phyloP scores from a whole-genome alignment of 2,797 vertebrate species.

The Scleropages formosus region DNA sequence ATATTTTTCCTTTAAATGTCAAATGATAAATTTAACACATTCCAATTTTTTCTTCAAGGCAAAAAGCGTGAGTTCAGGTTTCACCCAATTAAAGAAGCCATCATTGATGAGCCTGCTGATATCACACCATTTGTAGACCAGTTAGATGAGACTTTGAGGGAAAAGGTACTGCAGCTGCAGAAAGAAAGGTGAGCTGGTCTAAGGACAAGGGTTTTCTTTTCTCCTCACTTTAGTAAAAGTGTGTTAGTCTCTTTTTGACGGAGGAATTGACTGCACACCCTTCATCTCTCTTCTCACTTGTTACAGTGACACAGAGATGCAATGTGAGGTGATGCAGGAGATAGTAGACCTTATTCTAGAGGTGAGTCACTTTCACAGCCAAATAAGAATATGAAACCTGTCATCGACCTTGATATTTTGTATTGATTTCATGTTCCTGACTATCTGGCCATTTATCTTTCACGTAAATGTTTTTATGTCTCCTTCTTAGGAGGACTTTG shows the following conservation, averaged over 20 bases:
- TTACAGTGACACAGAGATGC: slow-evolving; percentile 87
- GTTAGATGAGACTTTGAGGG: slow-evolving; percentile 86
- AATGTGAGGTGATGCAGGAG: slow-evolving; percentile 97
- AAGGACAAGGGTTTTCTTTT: not conserved
- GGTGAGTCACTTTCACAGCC: slow-evolving; percentile 60
- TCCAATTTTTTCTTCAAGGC: slow-evolving; percentile 55
- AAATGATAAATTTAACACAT: not conserved
- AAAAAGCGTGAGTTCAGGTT: slow-evolving; percentile 95
- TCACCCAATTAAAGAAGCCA: slow-evolving; percentile 89
- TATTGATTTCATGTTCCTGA: not conserved
- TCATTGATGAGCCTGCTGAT: slow-evolving; percentile 88
- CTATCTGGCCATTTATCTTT: not conserved
- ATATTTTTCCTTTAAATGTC: not conserved
- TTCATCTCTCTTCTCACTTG: not conserved
- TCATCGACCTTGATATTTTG: too few species aligned
- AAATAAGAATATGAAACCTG: too few species aligned
- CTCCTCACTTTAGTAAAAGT: not conserved
- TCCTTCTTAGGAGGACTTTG: slow-evolving; percentile 86
- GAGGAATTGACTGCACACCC: not conserved
- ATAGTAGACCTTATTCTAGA: slow-evolving; percentile 95
- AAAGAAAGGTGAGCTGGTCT: slow-evolving; percentile 79
- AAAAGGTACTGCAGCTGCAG: slow-evolving; percentile 90
- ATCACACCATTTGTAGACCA: slow-evolving; percentile 92
- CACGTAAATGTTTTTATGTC: not conserved
- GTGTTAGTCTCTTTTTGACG: not conserved